Conservation (phyloP, 1,140 invertebrate genomes). For the Nasonia vitripennis region DNA sequence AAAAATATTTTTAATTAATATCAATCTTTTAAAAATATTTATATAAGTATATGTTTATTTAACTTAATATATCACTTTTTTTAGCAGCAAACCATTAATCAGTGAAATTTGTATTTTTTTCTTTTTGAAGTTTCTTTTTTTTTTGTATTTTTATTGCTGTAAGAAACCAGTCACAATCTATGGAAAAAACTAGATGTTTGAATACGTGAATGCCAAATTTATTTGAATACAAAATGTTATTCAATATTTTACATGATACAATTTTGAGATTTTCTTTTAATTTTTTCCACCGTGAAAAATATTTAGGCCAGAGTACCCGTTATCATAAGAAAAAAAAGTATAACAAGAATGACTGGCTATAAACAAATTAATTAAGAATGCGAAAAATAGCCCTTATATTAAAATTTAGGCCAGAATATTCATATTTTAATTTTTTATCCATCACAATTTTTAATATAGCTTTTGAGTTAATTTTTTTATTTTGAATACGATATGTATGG, state of each 20-base stretch:
- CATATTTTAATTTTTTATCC: slow-evolving; percentile 33
- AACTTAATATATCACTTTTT: not conserved
- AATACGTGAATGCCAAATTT: not conserved
- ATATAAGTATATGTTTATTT: not conserved
- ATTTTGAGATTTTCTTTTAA: not conserved
- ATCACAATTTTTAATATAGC: slow-evolving; percentile 51
- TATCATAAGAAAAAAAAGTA: too few species aligned
- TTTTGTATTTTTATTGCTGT: not conserved
- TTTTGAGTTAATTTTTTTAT: slow-evolving; percentile 28
- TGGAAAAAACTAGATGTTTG: too few species aligned
- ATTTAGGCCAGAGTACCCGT: not conserved
- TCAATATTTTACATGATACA: not conserved
- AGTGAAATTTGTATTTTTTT: not conserved
- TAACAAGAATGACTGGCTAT: too few species aligned
- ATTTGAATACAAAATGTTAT: not conserved
- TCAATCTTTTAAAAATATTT: not conserved
- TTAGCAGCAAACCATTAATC: not conserved
- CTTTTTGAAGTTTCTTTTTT: not conserved
- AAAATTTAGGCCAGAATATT: not conserved
- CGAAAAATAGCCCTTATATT: not conserved
- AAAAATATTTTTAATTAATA: not conserved
- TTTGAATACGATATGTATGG: not conserved
- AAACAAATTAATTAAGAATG: not conserved
- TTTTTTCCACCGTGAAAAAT: not conserved
- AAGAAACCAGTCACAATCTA: too few species aligned